These are phyloP conservation scores for Tinea semifulvella DNA, from an alignment of 2,888 invertebrate species.

Conservation along the genomic window DNA sequence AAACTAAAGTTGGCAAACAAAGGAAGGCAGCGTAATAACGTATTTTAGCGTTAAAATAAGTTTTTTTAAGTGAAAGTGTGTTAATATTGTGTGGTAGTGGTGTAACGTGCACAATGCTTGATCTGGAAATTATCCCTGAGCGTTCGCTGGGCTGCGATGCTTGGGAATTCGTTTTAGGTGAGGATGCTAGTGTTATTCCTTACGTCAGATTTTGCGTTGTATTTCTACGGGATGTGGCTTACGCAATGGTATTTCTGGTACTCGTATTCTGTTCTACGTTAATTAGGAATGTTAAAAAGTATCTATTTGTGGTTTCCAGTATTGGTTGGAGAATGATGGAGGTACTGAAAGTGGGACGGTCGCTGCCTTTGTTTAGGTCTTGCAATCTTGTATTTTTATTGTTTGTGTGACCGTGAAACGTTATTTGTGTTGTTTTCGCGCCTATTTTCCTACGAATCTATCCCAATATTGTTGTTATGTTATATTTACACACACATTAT, in stretches of 20 bases:
- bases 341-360: slow-evolving; percentile 31
- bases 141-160: slow-evolving; percentile 95
- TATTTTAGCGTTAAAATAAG: slow-evolving; percentile 44
- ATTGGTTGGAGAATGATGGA: not conserved
- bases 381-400: slow-evolving; percentile 33
- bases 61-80: slow-evolving; percentile 55
- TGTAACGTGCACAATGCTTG: slow-evolving; percentile 80
- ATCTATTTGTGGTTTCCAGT: not conserved
- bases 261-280: slow-evolving; percentile 1
- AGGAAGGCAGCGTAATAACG: slow-evolving; percentile 62
- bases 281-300: not conserved
- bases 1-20: slow-evolving; percentile 68
- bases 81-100: slow-evolving; percentile 85
- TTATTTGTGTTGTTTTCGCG: slow-evolving; percentile 10
- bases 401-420: slow-evolving; percentile 55
- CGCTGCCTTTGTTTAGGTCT: slow-evolving; percentile 48
- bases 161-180: slow-evolving; percentile 97
- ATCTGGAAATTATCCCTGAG: slow-evolving; percentile 96
- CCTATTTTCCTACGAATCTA: not conserved
- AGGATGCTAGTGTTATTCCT: slow-evolving; percentile 62
- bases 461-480: not conserved
- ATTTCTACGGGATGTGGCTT: slow-evolving; percentile 48
- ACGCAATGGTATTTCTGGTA: slow-evolving; percentile 40
- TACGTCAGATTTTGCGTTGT: slow-evolving; percentile 65
- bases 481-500: not conserved